A percentile compares a stretch with the other conserved stretches of the same genome.
Conservation (phyloP, 2,797 vertebrate species). For the Macroramphosus scolopax region DNA sequence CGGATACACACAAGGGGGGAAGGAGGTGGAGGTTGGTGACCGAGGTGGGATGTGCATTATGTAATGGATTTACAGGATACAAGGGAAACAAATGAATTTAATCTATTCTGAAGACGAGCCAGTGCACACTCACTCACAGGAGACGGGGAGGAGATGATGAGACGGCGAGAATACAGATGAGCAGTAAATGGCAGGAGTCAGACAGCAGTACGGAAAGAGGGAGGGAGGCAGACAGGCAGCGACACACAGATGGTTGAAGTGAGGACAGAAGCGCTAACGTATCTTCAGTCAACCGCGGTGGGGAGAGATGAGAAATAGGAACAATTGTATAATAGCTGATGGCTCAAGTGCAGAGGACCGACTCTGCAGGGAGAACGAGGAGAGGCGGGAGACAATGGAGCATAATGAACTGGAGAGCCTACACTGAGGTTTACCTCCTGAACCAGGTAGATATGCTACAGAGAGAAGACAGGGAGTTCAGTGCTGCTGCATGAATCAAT, state of each 20-base stretch:
- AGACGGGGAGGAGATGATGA: constrained; percentile 20
- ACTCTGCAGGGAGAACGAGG: constrained; percentile 3
- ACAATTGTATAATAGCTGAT: constrained; percentile 13
- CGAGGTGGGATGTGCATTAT: constrained; percentile 46
- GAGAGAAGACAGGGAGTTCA: background rate
- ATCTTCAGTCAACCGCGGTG: constrained; percentile 13
- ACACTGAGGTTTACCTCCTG: constrained; percentile 30
- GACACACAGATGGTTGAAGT: constrained; percentile 33
- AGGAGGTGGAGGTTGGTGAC: constrained; percentile 20
- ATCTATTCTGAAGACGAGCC: constrained; percentile 48
- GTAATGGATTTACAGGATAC: constrained; percentile 44
- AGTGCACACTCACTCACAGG: constrained; percentile 15
- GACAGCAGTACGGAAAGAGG: constrained; percentile 2
- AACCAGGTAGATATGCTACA: constrained; percentile 20
- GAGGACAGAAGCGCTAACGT: constrained; percentile 30
- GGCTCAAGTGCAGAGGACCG: constrained; percentile 13
- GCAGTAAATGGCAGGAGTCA: constrained; percentile 40
- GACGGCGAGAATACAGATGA: constrained; percentile 57
- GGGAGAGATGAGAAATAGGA: constrained; percentile 9
- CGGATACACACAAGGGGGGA: constrained; percentile 3
- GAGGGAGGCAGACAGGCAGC: constrained; percentile 10
- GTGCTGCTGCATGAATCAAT: constrained; percentile 1
- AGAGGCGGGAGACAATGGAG: constrained; percentile 1
- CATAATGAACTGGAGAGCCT: constrained; percentile 21
- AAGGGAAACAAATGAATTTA: constrained; percentile 38